Percentiles rank a stretch among this genome's conserved stretches.
These are phyloP conservation scores for Micropoecilia bifurca DNA, from an alignment of 2,797 vertebrate genomes.

Conservation along the genomic window DNA sequence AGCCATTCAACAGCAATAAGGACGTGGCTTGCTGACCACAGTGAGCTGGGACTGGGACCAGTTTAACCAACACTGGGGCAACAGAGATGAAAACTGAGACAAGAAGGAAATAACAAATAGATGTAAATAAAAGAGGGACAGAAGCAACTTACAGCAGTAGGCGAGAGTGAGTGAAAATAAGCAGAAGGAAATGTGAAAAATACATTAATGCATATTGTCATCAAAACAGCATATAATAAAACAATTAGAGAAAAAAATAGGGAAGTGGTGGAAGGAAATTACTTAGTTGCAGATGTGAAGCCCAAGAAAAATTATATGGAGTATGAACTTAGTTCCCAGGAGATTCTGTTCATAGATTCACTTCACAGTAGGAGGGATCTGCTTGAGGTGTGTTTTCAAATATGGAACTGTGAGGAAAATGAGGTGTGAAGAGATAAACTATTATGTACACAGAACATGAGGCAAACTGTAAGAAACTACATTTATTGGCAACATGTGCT, in stretches of 20 bases:
- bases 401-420: not conserved
- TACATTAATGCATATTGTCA: not conserved
- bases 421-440: not conserved
- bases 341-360: not conserved
- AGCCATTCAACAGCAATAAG: slow-evolving; percentile 70
- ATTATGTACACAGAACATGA: no score
- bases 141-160: slow-evolving; percentile 4
- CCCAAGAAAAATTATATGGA: not conserved
- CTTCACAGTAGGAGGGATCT: not conserved
- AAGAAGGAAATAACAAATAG: slow-evolving; percentile 70
- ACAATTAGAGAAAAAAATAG: not conserved
- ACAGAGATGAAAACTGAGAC: slow-evolving; percentile 45
- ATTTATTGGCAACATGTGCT: not conserved
- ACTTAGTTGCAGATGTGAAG: not conserved
- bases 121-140: slow-evolving; percentile 27
- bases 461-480: not conserved
- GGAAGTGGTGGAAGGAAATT: not conserved
- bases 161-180: slow-evolving; percentile 4
- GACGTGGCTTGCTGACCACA: slow-evolving; percentile 70
- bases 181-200: not conserved
- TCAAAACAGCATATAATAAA: not conserved
- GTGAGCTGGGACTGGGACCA: slow-evolving; percentile 64
- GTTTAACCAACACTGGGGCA: slow-evolving; percentile 59
- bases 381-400: not conserved
- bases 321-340: not conserved